Percentiles rank a stretch among this genome's conserved stretches.
Evolutionary conservation across 2,797 vertebrate species (phyloP).

Genomic region (Lateolabrax maculatus): DNA sequence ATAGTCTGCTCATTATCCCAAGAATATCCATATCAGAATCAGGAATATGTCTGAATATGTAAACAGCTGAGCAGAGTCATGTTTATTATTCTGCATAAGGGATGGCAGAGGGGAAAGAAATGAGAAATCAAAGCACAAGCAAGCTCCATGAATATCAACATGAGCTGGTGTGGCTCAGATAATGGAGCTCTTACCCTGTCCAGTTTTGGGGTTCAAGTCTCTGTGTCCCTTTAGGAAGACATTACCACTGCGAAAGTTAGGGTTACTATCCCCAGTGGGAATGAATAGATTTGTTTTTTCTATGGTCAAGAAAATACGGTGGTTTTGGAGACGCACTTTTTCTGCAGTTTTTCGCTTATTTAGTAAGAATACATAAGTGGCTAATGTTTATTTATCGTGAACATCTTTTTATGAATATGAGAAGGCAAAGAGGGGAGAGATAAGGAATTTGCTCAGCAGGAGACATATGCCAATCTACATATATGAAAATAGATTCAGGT

Average conservation of each 20-base stretch:
- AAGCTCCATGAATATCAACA: conserved; percentile 68
- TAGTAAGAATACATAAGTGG: conserved; percentile 64
- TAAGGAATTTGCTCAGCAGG: conserved; percentile 49
- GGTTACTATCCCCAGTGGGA: conserved; percentile 9
- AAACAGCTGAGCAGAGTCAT: conserved; percentile 74
- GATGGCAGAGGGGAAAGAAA: conserved; percentile 62
- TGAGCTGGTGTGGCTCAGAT: conserved; percentile 42
- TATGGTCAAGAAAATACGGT: conserved; percentile 34
- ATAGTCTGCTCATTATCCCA: conserved; percentile 78
- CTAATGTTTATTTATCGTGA: conserved; percentile 77
- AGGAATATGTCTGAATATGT: conserved; percentile 80
- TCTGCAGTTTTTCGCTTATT: conserved; percentile 40
- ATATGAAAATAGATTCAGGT: conserved; percentile 62
- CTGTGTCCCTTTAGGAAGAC: conserved; percentile 15
- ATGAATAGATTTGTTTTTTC: conserved; percentile 8
- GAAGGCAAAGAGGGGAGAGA: conserved; percentile 33
- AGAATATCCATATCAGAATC: conserved; percentile 78
- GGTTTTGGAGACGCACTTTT: conserved; percentile 12
- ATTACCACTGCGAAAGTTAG: not conserved
- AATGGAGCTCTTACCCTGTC: conserved; percentile 44
- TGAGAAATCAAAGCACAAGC: conserved; percentile 68
- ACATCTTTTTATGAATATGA: conserved; percentile 48
- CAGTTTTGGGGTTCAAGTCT: conserved; percentile 26
- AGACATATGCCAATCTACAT: conserved; percentile 66
- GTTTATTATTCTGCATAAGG: conserved; percentile 79